Percentiles rank a stretch among this genome's conserved stretches.
Conservation (phyloP, 2,113 vertebrate species). For the Merops nubicus region DNA sequence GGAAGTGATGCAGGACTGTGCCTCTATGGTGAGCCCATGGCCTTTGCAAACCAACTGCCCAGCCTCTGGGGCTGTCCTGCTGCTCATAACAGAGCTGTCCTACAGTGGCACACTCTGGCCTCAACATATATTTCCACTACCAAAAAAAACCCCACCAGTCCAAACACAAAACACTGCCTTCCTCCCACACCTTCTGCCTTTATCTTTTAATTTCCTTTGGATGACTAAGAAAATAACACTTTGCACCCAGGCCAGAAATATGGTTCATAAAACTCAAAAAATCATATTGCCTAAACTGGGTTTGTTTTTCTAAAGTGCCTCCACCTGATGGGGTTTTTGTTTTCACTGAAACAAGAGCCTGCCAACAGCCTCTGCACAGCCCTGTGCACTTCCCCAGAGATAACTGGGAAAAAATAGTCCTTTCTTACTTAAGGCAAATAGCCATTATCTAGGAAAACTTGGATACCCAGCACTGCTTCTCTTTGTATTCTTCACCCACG, state of each 20-base stretch:
- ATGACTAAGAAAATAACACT: background rate
- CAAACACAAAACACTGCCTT: background rate
- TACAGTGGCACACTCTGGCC: background rate
- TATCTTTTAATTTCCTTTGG: background rate
- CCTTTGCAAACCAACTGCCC: background rate
- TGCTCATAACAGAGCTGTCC: background rate
- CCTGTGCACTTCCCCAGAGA: background rate
- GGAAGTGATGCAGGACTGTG: background rate
- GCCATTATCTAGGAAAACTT: background rate
- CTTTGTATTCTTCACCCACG: background rate
- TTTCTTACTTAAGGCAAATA: background rate
- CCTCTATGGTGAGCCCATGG: background rate
- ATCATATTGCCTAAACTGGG: background rate
- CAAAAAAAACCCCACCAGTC: background rate
- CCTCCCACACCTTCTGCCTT: background rate
- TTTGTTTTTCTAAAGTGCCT: background rate
- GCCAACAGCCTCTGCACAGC: background rate
- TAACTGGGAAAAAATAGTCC: background rate
- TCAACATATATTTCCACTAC: background rate
- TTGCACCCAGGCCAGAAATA: background rate
- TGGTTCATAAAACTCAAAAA: background rate
- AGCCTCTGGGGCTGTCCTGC: background rate
- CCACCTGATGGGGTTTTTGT: background rate
- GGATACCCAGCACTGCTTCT: background rate
- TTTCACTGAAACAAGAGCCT: constrained; percentile 7